Conservation (phyloP, 2,888 invertebrate genomes). For the Ypsolopha scabrella region DNA sequence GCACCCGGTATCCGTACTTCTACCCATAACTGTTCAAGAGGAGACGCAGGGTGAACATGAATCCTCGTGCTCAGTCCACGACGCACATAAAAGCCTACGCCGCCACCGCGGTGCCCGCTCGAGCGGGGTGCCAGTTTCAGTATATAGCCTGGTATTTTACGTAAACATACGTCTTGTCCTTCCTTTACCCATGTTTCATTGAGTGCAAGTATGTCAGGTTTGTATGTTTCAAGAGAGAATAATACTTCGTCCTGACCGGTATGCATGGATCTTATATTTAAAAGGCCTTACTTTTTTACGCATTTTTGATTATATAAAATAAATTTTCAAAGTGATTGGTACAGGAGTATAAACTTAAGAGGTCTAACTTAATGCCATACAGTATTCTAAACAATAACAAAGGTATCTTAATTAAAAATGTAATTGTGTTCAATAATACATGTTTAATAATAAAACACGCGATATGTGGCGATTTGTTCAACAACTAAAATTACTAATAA, state of each 20-base stretch:
- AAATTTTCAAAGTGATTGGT: too few relatives aligned
- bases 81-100: slow-evolving; percentile 1
- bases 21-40: slow-evolving; percentile 1
- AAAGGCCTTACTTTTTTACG: neutral
- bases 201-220: slow-evolving; percentile 1
- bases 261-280: slow-evolving; percentile 1
- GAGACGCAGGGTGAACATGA: neutral
- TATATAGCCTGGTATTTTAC: neutral
- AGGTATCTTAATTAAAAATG: too few relatives aligned
- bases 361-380: too few relatives aligned
- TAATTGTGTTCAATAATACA: too few relatives aligned
- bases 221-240: neutral
- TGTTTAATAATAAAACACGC: too few relatives aligned
- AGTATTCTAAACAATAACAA: too few relatives aligned
- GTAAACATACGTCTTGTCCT: neutral
- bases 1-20: neutral
- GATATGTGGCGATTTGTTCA: too few relatives aligned
- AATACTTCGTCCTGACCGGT: slow-evolving; percentile 1
- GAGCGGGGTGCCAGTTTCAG: neutral
- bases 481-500: too few relatives aligned
- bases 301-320: too few relatives aligned
- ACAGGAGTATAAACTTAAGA: too few relatives aligned
- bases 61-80: too few relatives aligned
- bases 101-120: neutral
- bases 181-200: slow-evolving; percentile 3